phyloP scores from a whole-genome alignment of 2,888 invertebrate species.

The Chymomyza caudatula region DNA sequence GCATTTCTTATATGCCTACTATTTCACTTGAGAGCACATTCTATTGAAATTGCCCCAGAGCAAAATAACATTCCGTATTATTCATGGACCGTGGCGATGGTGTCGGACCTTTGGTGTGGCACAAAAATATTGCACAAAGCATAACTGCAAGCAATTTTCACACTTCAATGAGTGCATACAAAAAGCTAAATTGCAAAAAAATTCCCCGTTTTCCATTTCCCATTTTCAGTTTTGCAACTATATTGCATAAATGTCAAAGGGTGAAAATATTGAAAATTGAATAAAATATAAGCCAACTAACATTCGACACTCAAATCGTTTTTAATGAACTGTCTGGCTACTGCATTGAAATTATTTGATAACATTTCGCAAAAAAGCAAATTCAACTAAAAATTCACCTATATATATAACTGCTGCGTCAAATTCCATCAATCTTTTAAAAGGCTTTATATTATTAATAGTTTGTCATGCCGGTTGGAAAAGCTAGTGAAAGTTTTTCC shows the following conservation, averaged over 20 bases:
- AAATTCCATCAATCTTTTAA: too few species aligned
- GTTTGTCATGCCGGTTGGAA: too few species aligned
- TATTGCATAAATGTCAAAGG: not conserved
- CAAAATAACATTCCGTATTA: too few species aligned
- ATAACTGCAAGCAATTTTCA: constrained; percentile 50
- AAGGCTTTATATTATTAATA: too few species aligned
- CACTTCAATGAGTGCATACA: constrained; percentile 42
- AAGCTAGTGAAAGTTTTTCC: too few species aligned
- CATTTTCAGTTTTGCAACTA: not conserved
- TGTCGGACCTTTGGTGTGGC: not conserved
- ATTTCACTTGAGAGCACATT: not conserved
- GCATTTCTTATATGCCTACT: not conserved
- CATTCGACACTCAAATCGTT: constrained; percentile 32
- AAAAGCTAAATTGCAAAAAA: constrained; percentile 34
- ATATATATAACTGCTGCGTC: too few species aligned
- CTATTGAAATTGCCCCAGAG: not conserved
- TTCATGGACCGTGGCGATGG: too few species aligned
- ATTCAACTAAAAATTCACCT: too few species aligned
- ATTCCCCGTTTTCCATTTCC: not conserved
- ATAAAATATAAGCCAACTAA: constrained; percentile 48
- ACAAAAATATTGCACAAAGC: constrained; percentile 15
- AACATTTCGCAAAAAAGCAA: too few species aligned
- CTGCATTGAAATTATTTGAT: too few species aligned
- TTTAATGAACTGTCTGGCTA: constrained; percentile 40
- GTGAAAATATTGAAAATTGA: constrained; percentile 45